Conservation (phyloP, 2,797 vertebrate species). For the Phylloscopus collybita region DNA sequence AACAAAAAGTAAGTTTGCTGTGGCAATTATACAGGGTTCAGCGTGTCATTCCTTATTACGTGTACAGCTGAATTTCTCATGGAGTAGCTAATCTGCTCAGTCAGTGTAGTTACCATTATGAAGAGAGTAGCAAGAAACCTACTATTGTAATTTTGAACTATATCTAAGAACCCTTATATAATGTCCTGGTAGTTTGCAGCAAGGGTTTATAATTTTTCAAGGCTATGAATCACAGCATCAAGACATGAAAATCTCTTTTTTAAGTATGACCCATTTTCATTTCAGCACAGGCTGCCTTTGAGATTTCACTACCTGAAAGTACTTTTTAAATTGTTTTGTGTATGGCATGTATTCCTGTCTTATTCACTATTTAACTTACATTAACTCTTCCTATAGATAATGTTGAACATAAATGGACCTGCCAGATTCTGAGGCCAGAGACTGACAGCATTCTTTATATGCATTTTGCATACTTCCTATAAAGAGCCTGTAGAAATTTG, state of each 20-base stretch:
- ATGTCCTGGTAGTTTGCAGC: not conserved
- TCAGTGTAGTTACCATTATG: constrained; percentile 5
- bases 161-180: not conserved
- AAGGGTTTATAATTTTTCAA: constrained; percentile 2
- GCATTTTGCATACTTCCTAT: not conserved
- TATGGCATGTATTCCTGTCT: not conserved
- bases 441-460: not conserved
- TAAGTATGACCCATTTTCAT: not conserved
- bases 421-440: not conserved
- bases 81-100: constrained; percentile 3
- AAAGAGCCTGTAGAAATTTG: not conserved
- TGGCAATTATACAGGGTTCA: not conserved
- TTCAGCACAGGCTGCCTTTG: not conserved
- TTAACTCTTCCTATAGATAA: not conserved
- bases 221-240: not conserved
- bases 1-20: not conserved
- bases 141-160: not conserved
- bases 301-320: not conserved
- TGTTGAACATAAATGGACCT: not conserved
- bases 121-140: constrained; percentile 11
- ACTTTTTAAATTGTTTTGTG: not conserved
- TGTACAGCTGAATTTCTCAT: constrained; percentile 9
- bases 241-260: not conserved
- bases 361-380: not conserved
- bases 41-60: not conserved